Conservation (phyloP, 2,888 invertebrate species). For the Watsonalla binaria region DNA sequence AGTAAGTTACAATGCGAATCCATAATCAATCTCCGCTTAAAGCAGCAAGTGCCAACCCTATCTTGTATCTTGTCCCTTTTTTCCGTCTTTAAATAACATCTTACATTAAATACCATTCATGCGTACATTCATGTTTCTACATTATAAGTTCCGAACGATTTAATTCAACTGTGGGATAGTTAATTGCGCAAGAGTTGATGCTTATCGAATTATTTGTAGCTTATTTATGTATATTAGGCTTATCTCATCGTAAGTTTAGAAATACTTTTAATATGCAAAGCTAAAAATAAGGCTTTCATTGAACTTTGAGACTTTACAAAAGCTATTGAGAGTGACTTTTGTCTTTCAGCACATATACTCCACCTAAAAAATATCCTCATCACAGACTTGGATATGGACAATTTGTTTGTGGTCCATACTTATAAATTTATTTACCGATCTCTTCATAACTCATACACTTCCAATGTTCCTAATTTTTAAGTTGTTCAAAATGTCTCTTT, state of each 20-base stretch:
- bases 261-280: background rate
- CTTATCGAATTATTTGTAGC: background rate
- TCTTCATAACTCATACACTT: no score
- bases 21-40: background rate
- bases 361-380: no score
- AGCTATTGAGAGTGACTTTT: no score
- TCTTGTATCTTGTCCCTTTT: constrained; percentile 32
- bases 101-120: constrained; percentile 51
- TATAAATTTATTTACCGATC: no score
- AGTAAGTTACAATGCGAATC: no score
- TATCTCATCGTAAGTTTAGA: background rate
- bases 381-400: no score
- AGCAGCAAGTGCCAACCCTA: background rate
- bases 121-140: constrained; percentile 36
- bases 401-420: no score
- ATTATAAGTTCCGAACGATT: background rate
- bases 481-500: no score
- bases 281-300: background rate
- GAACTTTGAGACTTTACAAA: no score
- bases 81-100: constrained; percentile 33
- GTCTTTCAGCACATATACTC: no score
- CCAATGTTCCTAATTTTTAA: no score
- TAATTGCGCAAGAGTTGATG: background rate
- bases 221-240: background rate
- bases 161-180: background rate